Base-by-base conservation (phyloP, 2,888 invertebrate genomes). In the Sphaerophoria rueppellii region DNA sequence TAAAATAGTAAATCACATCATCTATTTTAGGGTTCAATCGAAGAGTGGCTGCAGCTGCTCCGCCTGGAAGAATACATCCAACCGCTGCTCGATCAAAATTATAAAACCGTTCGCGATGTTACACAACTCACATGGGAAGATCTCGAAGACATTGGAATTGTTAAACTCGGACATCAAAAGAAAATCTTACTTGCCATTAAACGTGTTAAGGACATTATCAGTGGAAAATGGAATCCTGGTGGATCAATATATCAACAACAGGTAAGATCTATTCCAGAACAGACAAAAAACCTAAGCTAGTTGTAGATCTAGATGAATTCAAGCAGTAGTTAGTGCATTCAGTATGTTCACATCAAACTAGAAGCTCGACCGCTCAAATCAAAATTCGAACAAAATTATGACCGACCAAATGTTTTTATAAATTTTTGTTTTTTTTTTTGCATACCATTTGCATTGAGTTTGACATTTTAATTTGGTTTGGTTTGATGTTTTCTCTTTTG, bases 101-200 rank as follows among this genome's bases (percentile, higher is more conserved):
- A 98, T 93, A 95, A 96, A 89, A 96, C 97, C 6, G 97, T 99
- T 54, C 97, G 98, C 89, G 96, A 98, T 92, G 97, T 99, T 73
- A 97, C 97, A 43, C 97, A 98, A 90, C 94, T 99, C 72, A 97
- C 98, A 80, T 99, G 99, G 98, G 99, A 99, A 93, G 99, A 99
- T 93, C 94, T 99, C 90, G 99, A 99, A 93, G 99, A 99, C 90
- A 98, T 99, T 91, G 97, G 97, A 76, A 97, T 97, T 89, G 96
- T 97, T 34, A 95, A 97, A 89, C 93, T 97, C 90, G 99, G 99
- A 46, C 99, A 99, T 92, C 99, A 99, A 93, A 99, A 99, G 94
- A 98, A 99, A 93, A 96, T 99, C 88, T 95, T 98, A 90, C 93
- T 99, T 90, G 99, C 99, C 85, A 98, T 99, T 89, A 99, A 99